Conservation (phyloP, 2,797 vertebrate species). For the Ceryle rudis region DNA sequence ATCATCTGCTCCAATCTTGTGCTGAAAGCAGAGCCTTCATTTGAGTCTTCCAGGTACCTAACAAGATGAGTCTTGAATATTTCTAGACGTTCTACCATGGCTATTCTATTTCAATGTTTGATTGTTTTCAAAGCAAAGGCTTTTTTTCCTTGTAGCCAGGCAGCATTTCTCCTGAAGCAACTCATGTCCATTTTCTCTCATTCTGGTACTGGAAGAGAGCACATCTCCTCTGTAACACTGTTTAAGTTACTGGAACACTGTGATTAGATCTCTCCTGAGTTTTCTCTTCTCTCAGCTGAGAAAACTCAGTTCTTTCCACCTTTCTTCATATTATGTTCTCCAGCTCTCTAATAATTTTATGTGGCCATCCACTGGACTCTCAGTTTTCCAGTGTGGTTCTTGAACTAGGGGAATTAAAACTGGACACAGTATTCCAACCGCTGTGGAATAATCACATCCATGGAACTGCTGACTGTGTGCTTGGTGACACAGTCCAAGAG, state of each 20-base stretch:
- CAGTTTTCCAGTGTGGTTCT: neutral
- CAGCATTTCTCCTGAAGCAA: neutral
- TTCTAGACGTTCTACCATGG: neutral
- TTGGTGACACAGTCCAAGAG: neutral
- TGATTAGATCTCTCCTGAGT: neutral
- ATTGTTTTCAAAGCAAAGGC: neutral
- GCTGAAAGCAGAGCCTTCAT: neutral
- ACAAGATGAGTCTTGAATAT: neutral
- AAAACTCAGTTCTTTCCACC: neutral
- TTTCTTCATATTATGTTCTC: neutral
- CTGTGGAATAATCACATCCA: neutral
- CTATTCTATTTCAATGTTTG: neutral
- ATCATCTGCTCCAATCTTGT: neutral
- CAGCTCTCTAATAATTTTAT: neutral
- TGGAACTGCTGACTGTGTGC: neutral
- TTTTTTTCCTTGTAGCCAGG: neutral
- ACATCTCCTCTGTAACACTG: neutral
- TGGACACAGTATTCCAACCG: neutral
- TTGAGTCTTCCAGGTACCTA: neutral
- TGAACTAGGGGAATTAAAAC: neutral
- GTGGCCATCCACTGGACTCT: neutral
- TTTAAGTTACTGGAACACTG: neutral
- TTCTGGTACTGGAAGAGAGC: neutral
- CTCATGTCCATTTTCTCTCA: neutral
- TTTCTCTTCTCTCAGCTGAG: neutral